Evolutionary conservation across 1,140 invertebrate species (phyloP), one percentile per base, ranked within the genome.

Genomic region (Drosophila orena): DNA sequence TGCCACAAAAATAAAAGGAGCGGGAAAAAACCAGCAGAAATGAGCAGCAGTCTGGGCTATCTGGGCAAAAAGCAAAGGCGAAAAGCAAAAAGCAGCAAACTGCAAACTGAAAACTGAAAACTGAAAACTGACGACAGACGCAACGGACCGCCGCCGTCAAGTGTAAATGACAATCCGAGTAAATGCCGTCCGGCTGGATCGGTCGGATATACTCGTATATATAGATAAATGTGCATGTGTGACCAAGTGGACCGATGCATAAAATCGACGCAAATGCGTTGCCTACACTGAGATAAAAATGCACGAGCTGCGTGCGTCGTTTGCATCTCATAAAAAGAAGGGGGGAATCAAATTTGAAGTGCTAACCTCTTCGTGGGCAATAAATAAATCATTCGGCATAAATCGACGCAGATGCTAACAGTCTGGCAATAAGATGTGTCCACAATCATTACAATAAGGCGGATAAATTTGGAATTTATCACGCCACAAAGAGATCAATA

Each of bases 101-200:
- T 24, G 24, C 24, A 24, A 24, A 24, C 24, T 24, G 24, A 24
- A 24, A 24, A 5, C 24, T 24, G 24, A 24, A 24, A 24, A 24
- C 22, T 4, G 22, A 35, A 27, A 30, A 50, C 47, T 22, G 38
- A 69, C 65, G 24, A 15, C 42, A 44, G 17, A 44, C 42, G 42
- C 40, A 43, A 46, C 62, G 62, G 66, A 69, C 61, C 27, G 34
- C 61, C 27, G 34, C 62, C 66, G 35, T 70, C 68, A 70, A 70
- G 68, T 70, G 64, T 70, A 70, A 70, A 70, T 70, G 65, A 70
- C 68, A 70, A 70, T 70, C 55, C 64, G 44, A 70, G 68, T 49
- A 70, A 70, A 70, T 68, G 60, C 54, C 64, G 62, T 59, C 59
- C 59, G 59, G 59, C 56, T 62, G 37, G 54, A 58, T 40, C 59